phyloP scores from a whole-genome alignment of 2,113 vertebrate species.

The Clarias batrachus region DNA sequence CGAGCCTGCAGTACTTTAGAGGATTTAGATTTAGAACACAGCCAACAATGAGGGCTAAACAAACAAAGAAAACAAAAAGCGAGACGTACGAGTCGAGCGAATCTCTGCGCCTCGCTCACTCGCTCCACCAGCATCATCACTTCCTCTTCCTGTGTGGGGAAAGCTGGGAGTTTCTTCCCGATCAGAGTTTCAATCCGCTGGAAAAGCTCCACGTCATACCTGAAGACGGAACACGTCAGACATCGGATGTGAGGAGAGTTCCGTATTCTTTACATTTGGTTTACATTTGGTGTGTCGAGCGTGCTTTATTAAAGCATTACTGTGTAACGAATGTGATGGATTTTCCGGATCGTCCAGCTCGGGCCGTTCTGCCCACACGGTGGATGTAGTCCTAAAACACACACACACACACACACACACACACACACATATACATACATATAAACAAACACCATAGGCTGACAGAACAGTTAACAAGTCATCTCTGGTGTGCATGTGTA shows the following conservation, averaged over 20 bases:
- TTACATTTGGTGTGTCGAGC: not conserved
- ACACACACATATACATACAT: too few species aligned
- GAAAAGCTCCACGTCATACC: slow-evolving; percentile 97
- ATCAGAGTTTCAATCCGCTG: slow-evolving; percentile 95
- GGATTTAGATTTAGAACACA: not conserved
- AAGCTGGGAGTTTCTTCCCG: slow-evolving; percentile 93
- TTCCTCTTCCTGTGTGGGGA: slow-evolving; percentile 93
- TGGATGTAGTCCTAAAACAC: slow-evolving; percentile 92
- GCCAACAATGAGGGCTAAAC: not conserved
- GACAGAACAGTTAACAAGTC: not conserved
- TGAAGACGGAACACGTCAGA: slow-evolving; percentile 50
- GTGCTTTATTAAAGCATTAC: slow-evolving; percentile 69
- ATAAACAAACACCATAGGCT: not conserved
- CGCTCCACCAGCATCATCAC: slow-evolving; percentile 97
- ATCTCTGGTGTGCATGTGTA: not conserved
- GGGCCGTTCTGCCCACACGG: slow-evolving; percentile 91
- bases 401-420: slow-evolving; percentile 30
- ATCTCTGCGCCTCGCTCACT: slow-evolving; percentile 91
- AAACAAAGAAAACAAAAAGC: not conserved
- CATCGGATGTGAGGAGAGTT: not conserved
- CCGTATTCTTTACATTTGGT: not conserved
- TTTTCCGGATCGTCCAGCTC: slow-evolving; percentile 93
- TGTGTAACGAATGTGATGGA: slow-evolving; percentile 97
- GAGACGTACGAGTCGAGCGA: slow-evolving; percentile 84
- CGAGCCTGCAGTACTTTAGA: too few species aligned